Evolutionary conservation across 2,113 vertebrate genomes (phyloP).

Genomic region (Antigone vipio): DNA sequence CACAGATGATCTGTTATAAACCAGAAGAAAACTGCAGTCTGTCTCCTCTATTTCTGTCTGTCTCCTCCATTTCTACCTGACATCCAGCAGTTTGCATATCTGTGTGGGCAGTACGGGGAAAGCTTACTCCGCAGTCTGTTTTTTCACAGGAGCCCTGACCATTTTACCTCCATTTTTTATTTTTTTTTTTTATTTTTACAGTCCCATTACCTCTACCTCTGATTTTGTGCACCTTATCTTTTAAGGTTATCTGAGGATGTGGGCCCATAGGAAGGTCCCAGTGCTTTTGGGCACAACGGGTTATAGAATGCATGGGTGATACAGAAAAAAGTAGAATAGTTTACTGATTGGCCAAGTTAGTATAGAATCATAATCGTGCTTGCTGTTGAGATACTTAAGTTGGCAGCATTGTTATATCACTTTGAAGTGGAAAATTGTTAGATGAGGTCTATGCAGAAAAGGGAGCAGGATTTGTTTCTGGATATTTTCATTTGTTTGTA

Average conservation of each 20-base stretch:
- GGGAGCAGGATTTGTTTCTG: not conserved
- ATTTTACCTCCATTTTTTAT: not conserved
- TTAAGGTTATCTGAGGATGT: not conserved
- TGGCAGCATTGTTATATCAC: not conserved
- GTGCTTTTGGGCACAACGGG: not conserved
- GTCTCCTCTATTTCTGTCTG: fast-evolving
- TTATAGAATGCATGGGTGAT: not conserved
- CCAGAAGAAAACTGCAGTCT: not conserved
- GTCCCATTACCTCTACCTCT: not conserved
- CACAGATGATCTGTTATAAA: not conserved
- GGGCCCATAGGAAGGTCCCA: not conserved
- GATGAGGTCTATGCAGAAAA: not conserved
- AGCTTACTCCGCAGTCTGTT: not conserved
- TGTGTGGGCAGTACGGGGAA: not conserved
- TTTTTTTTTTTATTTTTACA: not conserved
- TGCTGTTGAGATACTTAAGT: not conserved
- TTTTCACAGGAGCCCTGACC: not conserved
- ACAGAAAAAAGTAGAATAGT: not conserved
- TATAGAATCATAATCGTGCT: not conserved
- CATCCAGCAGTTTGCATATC: not conserved
- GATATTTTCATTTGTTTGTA: not conserved
- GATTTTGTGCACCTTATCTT: not conserved
- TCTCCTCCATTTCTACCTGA: not conserved
- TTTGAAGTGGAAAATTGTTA: not conserved
- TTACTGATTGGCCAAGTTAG: not conserved